Conservation (phyloP, 2,113 vertebrate species). For the Gnathonemus echidnorhynchus region DNA sequence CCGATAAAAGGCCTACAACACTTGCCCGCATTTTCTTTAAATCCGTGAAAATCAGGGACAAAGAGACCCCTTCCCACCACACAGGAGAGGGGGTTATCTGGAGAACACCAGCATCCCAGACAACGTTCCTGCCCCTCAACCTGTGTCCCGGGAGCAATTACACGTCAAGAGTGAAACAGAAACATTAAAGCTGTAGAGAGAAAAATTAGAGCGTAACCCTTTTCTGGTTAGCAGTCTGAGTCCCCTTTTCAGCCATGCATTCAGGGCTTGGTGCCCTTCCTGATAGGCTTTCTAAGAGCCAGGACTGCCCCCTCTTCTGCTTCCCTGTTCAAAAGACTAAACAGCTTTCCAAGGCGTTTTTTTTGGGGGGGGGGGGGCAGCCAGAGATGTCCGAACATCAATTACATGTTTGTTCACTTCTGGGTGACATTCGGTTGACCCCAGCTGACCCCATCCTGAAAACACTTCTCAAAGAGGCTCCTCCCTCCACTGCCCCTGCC, state of each 20-base stretch:
- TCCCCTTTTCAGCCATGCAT: slow-evolving; percentile 50
- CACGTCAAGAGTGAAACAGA: slow-evolving; percentile 51
- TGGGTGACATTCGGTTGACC: slow-evolving; percentile 64
- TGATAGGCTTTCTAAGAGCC: slow-evolving; percentile 38
- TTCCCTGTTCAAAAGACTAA: slow-evolving; percentile 40
- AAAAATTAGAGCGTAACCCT: slow-evolving; percentile 68
- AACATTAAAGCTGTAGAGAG: slow-evolving; percentile 47
- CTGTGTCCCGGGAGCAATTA: slow-evolving; percentile 51
- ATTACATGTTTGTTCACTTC: slow-evolving; percentile 74
- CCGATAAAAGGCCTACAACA: slow-evolving; percentile 32
- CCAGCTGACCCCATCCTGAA: slow-evolving; percentile 58
- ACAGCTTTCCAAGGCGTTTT: slow-evolving; percentile 2
- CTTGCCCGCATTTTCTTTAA: slow-evolving; percentile 52
- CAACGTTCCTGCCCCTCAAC: slow-evolving; percentile 29
- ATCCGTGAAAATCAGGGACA: slow-evolving; percentile 62
- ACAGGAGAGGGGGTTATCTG: slow-evolving; percentile 29
- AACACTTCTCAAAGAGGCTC: slow-evolving; percentile 58
- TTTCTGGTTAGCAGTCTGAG: slow-evolving; percentile 52
- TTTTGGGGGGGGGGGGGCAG: slow-evolving; percentile 28
- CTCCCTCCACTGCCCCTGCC: slow-evolving; percentile 52
- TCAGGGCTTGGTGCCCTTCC: slow-evolving; percentile 40
- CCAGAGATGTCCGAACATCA: slow-evolving; percentile 68
- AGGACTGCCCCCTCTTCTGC: slow-evolving; percentile 31
- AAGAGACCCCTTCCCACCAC: slow-evolving; percentile 44
- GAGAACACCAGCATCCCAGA: slow-evolving; percentile 48